phyloP scores from a whole-genome alignment of 2,888 invertebrate species.

The Cosmopolites sordidus region DNA sequence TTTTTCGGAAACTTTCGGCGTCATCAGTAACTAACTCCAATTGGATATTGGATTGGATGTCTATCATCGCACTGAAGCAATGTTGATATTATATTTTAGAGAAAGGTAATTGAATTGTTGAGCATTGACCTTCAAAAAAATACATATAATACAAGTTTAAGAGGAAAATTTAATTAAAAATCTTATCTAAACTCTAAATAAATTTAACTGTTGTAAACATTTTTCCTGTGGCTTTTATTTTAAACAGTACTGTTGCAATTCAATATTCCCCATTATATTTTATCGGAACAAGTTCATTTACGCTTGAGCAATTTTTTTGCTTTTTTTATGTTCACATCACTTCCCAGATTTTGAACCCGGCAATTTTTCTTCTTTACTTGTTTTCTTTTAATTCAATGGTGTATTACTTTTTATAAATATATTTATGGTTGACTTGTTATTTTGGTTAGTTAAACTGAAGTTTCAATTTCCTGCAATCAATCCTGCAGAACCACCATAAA shows the following conservation, averaged over 20 bases:
- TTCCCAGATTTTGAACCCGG: slow-evolving; percentile 4
- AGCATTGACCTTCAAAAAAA: no score
- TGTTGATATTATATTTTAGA: no score
- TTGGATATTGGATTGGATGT: no score
- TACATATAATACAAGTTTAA: no score
- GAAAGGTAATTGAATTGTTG: no score
- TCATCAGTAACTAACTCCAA: no score
- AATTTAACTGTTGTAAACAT: no score
- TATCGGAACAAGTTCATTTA: background rate
- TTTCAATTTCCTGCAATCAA: background rate
- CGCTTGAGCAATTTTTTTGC: slow-evolving; percentile 3
- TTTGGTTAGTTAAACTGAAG: background rate
- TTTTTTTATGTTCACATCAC: slow-evolving; percentile 3
- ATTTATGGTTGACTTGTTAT: background rate
- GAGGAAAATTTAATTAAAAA: no score
- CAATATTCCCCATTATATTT: background rate
- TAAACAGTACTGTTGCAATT: background rate
- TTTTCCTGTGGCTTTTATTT: slow-evolving; percentile 1
- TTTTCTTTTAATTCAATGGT: background rate
- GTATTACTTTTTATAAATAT: background rate
- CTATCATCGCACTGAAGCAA: no score
- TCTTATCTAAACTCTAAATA: no score
- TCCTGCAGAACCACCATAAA: background rate
- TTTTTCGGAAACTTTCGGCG: no score
- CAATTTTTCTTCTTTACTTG: background rate